Base-by-base conservation (phyloP, 2,113 vertebrate species). In the Alethe castanea region DNA sequence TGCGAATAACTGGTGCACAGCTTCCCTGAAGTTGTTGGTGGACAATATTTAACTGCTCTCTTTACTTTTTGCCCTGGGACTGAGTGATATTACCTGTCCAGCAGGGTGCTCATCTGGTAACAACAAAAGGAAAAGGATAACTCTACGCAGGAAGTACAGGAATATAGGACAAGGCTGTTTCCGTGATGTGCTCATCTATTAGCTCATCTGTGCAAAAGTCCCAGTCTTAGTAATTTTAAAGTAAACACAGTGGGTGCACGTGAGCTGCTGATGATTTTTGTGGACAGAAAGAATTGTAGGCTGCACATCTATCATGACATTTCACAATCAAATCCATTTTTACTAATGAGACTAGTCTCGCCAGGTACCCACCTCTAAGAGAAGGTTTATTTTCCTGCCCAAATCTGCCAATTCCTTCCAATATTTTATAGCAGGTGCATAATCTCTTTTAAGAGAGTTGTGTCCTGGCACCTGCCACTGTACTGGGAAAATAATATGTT, bases 401-500 rank as follows among this genome's bases (percentile, higher is more conserved):
- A 0, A 72, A 52, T 59, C 45, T 91, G 45, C 52, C 45, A 47
- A 54, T 77, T 91, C 9, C 33, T 70, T 77, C 66, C 56, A 85
- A 85, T 74, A 77, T 77, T 80, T 94, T 86, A 45, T 14, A 66
- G 91, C 93, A 96, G 93, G 87, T 94, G 77, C 74, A 62, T 62
- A 62, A 71, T 94, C 61, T 81, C 72, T 71, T 93, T 18, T 64
- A 78, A 70, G 61, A 73, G 65, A 64, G 56, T 86, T 56, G 28
- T 87, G 65, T 78, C 72, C 72, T 95, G 85, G 73, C 93, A 92
- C 52, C 36, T 4, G 2, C 17, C 65, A 28, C 74, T 94, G 15
- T 47, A 77, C 19, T 86, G 64, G 74, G 85, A 86, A 89, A 96
- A 90, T 90, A 90, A 83, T 95, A 95, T 47, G 90, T 90, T 89